Evolutionary conservation across 2,797 vertebrate genomes (phyloP).

Genomic region (Lacerta bilineata): DNA sequence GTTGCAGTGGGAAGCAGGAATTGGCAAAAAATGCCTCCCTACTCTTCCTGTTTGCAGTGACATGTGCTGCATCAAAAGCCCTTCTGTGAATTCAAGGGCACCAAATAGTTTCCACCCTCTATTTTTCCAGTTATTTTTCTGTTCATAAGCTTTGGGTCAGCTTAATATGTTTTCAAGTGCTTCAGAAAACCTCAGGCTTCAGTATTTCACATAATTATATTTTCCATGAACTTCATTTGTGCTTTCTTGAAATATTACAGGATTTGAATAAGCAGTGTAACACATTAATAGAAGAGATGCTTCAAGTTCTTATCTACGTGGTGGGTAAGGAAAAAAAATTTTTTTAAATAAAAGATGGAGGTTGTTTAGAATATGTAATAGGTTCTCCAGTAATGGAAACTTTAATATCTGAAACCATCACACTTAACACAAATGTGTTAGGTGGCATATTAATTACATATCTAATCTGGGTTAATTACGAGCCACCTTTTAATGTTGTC

Average conservation of each 20-base stretch:
- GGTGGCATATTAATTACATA: background rate
- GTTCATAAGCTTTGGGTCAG: background rate
- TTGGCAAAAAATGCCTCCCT: too few species aligned
- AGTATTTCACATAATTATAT: background rate
- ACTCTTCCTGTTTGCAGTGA: too few species aligned
- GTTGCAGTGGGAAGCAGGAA: background rate
- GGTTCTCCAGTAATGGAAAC: background rate
- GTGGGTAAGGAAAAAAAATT: conserved; percentile 85
- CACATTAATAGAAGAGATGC: conserved; percentile 94
- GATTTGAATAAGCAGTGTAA: conserved; percentile 93
- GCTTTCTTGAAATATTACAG: conserved; percentile 76
- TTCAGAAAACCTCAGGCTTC: conserved; percentile 9
- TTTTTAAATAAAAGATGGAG: background rate
- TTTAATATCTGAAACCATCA: background rate
- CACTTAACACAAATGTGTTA: background rate
- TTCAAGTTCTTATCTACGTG: conserved; percentile 92
- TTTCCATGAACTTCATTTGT: conserved; percentile 7
- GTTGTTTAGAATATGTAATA: background rate
- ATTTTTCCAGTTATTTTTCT: background rate
- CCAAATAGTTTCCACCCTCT: background rate
- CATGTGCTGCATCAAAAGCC: too few species aligned
- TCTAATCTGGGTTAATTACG: background rate
- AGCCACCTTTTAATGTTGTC: background rate
- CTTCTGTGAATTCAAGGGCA: too few species aligned
- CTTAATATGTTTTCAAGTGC: background rate